A percentile compares a stretch with the other conserved stretches of the same genome.
Evolutionary conservation across 2,888 invertebrate species (phyloP).

Genomic region (Tholera decimalis): DNA sequence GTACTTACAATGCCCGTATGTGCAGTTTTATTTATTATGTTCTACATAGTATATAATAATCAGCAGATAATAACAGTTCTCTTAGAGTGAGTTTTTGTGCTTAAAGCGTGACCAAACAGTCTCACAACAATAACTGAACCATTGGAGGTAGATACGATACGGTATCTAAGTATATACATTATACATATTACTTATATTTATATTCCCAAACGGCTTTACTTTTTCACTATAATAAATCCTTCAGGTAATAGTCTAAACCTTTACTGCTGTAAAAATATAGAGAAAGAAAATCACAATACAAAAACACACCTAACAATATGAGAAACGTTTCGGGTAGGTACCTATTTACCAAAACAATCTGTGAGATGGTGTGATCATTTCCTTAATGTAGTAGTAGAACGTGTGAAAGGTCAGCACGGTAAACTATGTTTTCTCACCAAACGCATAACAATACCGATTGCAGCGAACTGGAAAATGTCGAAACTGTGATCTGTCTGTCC

Average conservation of each 20-base stretch:
- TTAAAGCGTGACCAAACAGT: conserved; percentile 1
- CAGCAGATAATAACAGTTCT: neutral
- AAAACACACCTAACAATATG: conserved; percentile 10
- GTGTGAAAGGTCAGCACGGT: conserved; percentile 74
- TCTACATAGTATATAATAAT: neutral
- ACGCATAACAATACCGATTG: conserved; percentile 59
- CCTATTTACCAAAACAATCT: conserved; percentile 39
- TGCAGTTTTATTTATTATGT: neutral
- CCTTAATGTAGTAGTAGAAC: conserved; percentile 67
- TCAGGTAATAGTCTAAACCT: neutral
- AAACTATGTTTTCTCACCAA: conserved; percentile 55
- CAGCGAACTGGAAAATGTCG: conserved; percentile 64
- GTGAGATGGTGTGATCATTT: conserved; percentile 58
- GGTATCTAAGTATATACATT: too few relatives aligned
- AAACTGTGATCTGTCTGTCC: conserved; percentile 53
- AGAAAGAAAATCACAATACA: conserved; percentile 2
- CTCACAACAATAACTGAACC: conserved; percentile 18
- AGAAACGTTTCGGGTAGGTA: conserved; percentile 33
- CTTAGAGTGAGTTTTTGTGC: neutral
- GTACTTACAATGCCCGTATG: neutral
- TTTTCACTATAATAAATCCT: neutral
- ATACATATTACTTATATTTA: neutral
- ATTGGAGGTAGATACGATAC: neutral
- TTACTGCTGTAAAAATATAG: conserved; percentile 2
- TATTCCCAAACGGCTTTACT: conserved; percentile 9